Percentiles rank a stretch among this genome's conserved stretches.
phyloP scores from a whole-genome alignment of 1,140 invertebrate genomes.

The Polyergus mexicanus region DNA sequence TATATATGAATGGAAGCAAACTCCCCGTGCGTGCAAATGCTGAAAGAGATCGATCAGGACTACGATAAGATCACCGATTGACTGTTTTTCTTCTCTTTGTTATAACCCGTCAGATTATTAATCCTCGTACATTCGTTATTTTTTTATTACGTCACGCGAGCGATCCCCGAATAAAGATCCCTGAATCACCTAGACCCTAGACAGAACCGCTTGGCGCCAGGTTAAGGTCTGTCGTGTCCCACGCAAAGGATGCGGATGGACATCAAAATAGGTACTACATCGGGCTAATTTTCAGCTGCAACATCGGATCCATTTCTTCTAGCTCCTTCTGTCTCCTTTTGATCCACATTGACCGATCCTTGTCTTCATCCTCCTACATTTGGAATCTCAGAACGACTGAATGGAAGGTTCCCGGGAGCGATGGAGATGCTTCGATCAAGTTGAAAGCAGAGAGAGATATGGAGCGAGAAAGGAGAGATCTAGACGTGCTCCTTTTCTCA shows the following conservation, averaged over 20 bases:
- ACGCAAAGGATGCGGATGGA: conserved; percentile 62
- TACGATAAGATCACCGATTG: conserved; percentile 37
- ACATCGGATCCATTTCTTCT: conserved; percentile 45
- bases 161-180: conserved; percentile 22
- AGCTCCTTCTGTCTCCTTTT: not conserved
- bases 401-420: conserved; percentile 69
- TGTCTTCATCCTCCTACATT: conserved; percentile 2
- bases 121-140: conserved; percentile 34
- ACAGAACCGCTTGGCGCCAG: conserved; percentile 71
- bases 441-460: conserved; percentile 37
- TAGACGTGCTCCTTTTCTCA: conserved; percentile 57
- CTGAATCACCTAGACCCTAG: conserved; percentile 13
- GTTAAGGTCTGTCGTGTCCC: conserved; percentile 62
- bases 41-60: not conserved
- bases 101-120: conserved; percentile 42
- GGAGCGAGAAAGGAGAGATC: conserved; percentile 46
- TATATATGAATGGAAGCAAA: not conserved
- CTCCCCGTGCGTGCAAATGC: not conserved
- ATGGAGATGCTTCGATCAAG: conserved; percentile 59
- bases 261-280: conserved; percentile 64
- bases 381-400: conserved; percentile 43
- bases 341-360: conserved; percentile 18
- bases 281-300: conserved; percentile 71
- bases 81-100: not conserved
- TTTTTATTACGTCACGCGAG: conserved; percentile 48